Evolutionary conservation across 2,888 invertebrate genomes (phyloP).

Genomic region (Noctua pronuba): DNA sequence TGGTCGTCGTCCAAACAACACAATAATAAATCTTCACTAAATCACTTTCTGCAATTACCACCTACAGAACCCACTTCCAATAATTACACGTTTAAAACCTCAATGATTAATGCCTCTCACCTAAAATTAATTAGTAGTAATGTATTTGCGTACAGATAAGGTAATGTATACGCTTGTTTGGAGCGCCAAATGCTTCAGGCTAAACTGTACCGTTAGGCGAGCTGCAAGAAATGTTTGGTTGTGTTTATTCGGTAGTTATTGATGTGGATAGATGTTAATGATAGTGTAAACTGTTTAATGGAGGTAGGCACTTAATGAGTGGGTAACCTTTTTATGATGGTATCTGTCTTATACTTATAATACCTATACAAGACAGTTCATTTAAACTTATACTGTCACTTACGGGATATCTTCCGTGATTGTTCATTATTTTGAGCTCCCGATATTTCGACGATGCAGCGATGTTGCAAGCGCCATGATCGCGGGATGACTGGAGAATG

Average conservation of each 20-base stretch:
- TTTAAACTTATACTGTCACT: too few species aligned
- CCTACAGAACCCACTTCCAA: constrained; percentile 57
- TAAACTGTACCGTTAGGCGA: constrained; percentile 50
- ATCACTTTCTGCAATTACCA: constrained; percentile 15
- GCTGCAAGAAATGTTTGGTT: constrained; percentile 35
- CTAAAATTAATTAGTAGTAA: constrained; percentile 67
- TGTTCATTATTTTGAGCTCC: too few species aligned
- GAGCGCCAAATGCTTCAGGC: constrained; percentile 36
- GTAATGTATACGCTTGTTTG: constrained; percentile 60
- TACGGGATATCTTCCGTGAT: too few species aligned
- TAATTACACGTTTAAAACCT: constrained; percentile 46
- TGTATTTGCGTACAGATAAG: constrained; percentile 61
- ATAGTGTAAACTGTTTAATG: constrained; percentile 47
- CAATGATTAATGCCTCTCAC: constrained; percentile 52
- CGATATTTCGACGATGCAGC: too few species aligned
- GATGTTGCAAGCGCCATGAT: too few species aligned
- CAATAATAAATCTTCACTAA: constrained; percentile 37
- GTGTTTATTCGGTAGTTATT: constrained; percentile 56
- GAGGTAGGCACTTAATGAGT: constrained; percentile 24
- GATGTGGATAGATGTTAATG: constrained; percentile 53
- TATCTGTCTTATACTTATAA: neutral
- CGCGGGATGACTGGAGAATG: too few species aligned
- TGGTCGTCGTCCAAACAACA: neutral
- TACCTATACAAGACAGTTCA: neutral
- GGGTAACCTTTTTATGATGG: neutral